Evolutionary conservation across 1,140 invertebrate species (phyloP), one percentile per base, ranked within the genome.

Genomic region (Heliconius nattereri): DNA sequence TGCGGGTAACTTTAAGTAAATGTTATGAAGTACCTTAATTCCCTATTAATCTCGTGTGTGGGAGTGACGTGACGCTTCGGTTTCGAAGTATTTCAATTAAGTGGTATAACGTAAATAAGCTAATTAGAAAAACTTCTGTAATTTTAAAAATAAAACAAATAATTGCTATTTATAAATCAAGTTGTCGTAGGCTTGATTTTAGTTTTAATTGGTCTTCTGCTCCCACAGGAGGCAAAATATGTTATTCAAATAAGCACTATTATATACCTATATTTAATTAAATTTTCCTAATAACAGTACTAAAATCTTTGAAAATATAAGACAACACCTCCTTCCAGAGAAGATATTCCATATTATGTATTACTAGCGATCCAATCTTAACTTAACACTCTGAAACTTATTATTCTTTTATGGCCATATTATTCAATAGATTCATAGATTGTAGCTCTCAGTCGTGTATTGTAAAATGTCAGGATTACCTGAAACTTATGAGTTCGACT

Each of bases 21-120:
- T 40, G 75, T 45, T 71, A 70, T 49, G 19, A 76, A 76, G 20
- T 66, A 76, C 19, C 26, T 71, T 76, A 76, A 45, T 60, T 37
- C 8, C 52, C 32, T 57, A 60, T 60, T 60, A 35, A 9, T 60
- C 16, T 35, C 32, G 13, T 35, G 35, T 29, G 57, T 60, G 57
- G 57, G 57, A 26, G 57, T 60, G 57, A 60, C 57, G 57, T 60
- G 57, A 26, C n/a, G 11, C 9, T 9, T 60, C 1, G 57, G n/a
- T 66, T 66, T 20, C 26, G 13, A 26, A 66, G 60, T 29, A 66
- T 66, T 26, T 29, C 23, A 66, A 66, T 66, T 66, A 66, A 29
- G 13, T 29, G 3, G 2, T 66, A 66, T 66, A 66, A 66, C 60
- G 60, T 29, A 19, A 66, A 66, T 11, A 29, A 26, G 23, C 23